Conservation (phyloP, 2,113 vertebrate species). For the rabbit (Oryctolagus cuniculus) region mOryCun1.1 NC_091435.1:8304501-8305000, state of each 20-base stretch:
- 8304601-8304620: not conserved
- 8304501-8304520: not conserved
- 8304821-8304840: constrained; percentile 72
- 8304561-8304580: not conserved
- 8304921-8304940: not conserved
- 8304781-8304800: constrained; percentile 74
- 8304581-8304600: not conserved
- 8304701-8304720: not conserved
- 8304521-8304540: not conserved
- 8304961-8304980: not conserved
- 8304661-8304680: rapidly evolving
- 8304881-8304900: constrained; percentile 69
- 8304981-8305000: not conserved
- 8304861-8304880: constrained; percentile 52
- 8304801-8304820: constrained; percentile 65
- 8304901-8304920: not conserved
- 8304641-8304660: not conserved
- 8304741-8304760: not conserved
- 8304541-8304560: not conserved
- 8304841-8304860: constrained; percentile 76
- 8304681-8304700: not conserved
- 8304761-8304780: constrained; percentile 80
- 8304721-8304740: not conserved
- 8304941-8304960: not conserved
- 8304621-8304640: not conserved